phyloP scores from a whole-genome alignment of 2,888 invertebrate species.

The Sisyra terminalis region DNA sequence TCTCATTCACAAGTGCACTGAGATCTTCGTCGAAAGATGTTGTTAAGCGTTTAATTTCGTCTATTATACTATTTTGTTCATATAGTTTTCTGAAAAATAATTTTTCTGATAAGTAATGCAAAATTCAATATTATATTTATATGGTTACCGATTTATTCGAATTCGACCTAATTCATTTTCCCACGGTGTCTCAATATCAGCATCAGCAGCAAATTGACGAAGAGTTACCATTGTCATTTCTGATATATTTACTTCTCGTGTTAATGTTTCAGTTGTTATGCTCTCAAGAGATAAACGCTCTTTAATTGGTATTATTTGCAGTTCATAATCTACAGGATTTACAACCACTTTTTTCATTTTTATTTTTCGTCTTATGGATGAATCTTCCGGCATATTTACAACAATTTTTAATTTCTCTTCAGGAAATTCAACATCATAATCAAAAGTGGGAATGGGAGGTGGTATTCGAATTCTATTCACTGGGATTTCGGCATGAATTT shows the following conservation, averaged over 20 bases:
- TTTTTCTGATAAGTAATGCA: background rate
- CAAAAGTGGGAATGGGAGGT: slow-evolving; percentile 30
- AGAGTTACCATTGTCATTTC: slow-evolving; percentile 12
- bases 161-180: slow-evolving; percentile 38
- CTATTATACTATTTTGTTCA: slow-evolving; percentile 48
- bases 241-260: slow-evolving; percentile 11
- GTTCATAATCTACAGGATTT: background rate
- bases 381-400: too few relatives aligned
- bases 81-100: slow-evolving; percentile 30
- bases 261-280: slow-evolving; percentile 7
- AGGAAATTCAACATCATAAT: slow-evolving; percentile 36
- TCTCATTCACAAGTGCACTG: slow-evolving; percentile 33
- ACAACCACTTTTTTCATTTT: background rate
- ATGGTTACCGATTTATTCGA: slow-evolving; percentile 31
- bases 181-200: slow-evolving; percentile 29
- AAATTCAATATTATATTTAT: background rate
- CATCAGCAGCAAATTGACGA: slow-evolving; percentile 17
- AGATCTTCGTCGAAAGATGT: slow-evolving; percentile 48
- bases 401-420: slow-evolving; percentile 36
- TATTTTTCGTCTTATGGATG: background rate
- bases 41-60: slow-evolving; percentile 38
- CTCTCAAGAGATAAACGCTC: slow-evolving; percentile 2
- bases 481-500: slow-evolving; percentile 43
- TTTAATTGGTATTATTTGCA: slow-evolving; percentile 6
- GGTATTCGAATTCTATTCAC: slow-evolving; percentile 26